Evolutionary conservation across 2,888 invertebrate species (phyloP).

Genomic region (Mesodorylaimus sp.): DNA sequence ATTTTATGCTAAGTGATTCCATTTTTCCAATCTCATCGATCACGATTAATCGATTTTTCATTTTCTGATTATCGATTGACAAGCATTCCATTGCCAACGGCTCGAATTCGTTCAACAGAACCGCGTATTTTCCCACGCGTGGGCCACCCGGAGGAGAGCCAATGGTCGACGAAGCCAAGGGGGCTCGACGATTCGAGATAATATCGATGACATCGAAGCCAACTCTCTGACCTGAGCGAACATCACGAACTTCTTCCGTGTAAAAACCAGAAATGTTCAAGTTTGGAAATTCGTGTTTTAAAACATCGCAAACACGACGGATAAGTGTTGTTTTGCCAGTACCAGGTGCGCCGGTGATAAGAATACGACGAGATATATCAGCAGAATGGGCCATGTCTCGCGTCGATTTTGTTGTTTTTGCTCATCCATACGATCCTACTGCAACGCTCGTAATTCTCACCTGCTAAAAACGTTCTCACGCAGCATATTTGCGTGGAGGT

Average conservation of each 20-base stretch:
- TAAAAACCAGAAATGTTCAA: not conserved
- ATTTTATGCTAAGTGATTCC: not conserved
- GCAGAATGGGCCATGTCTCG: too few relatives aligned
- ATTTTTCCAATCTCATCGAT: constrained; percentile 5
- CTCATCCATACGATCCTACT: too few relatives aligned
- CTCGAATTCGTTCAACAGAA: not conserved
- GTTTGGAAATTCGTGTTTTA: not conserved
- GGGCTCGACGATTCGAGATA: not conserved
- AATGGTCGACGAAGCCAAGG: not conserved
- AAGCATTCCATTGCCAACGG: not conserved
- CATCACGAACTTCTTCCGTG: not conserved
- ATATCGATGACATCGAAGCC: not conserved
- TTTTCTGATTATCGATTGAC: too few relatives aligned
- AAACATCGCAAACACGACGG: not conserved
- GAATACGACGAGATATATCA: constrained; percentile 1
- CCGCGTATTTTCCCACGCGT: not conserved
- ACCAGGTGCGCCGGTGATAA: not conserved
- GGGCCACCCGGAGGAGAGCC: not conserved
- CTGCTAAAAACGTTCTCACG: too few relatives aligned
- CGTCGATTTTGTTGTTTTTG: too few relatives aligned
- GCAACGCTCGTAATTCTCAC: too few relatives aligned
- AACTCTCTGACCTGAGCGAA: not conserved
- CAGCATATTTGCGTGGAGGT: too few relatives aligned
- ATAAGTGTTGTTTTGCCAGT: not conserved
- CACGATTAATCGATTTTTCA: not conserved